Conservation (phyloP, 2,888 invertebrate species). For the Panopea generosa region DNA sequence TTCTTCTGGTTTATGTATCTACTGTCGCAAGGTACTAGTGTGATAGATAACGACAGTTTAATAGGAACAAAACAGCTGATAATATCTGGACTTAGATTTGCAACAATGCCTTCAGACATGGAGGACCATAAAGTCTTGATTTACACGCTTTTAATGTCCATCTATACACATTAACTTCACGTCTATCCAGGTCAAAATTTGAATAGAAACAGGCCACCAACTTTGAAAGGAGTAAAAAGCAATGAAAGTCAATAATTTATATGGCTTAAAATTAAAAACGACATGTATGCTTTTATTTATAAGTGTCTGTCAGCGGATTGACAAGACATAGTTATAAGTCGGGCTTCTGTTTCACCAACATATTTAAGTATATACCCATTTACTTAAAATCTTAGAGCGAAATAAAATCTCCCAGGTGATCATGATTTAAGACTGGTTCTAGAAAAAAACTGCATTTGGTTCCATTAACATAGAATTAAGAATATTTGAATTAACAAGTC, state of each 20-base stretch:
- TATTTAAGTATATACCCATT: too few relatives aligned
- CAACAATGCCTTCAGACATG: slow-evolving; percentile 53
- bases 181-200: slow-evolving; percentile 43
- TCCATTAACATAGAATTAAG: too few relatives aligned
- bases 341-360: too few relatives aligned
- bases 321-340: too few relatives aligned
- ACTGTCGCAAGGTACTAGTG: slow-evolving; percentile 26
- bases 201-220: slow-evolving; percentile 52
- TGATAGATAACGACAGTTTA: slow-evolving; percentile 20
- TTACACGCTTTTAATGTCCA: slow-evolving; percentile 59
- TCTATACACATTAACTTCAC: slow-evolving; percentile 44
- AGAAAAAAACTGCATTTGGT: too few relatives aligned
- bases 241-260: slow-evolving; percentile 4
- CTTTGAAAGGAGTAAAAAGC: slow-evolving; percentile 26
- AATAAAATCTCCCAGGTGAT: too few relatives aligned
- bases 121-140: slow-evolving; percentile 41
- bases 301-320: too few relatives aligned
- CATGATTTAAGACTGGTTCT: too few relatives aligned
- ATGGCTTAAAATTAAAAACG: too few relatives aligned
- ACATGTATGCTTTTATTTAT: too few relatives aligned
- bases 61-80: slow-evolving; percentile 16
- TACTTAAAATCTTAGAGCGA: too few relatives aligned
- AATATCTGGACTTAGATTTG: slow-evolving; percentile 26
- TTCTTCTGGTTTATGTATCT: slow-evolving; percentile 31
- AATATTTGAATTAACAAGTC: too few relatives aligned